Base-by-base conservation (phyloP, 2,113 vertebrate genomes). In the Spilogale gracilis region DNA sequence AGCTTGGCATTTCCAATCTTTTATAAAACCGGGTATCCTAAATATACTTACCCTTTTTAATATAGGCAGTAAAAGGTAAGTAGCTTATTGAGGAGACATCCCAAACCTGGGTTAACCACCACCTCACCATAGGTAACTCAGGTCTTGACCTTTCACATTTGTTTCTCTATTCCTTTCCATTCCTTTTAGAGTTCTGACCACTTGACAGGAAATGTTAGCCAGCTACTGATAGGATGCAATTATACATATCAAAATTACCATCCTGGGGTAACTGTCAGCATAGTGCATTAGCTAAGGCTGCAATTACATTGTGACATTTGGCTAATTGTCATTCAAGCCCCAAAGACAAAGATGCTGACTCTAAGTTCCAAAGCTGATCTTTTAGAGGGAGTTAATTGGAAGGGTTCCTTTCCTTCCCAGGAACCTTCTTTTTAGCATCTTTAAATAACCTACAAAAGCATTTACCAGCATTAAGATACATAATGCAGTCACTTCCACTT, bases 281-380 rank as follows among this genome's bases (percentile, higher is more conserved):
- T 78, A 87, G 56, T 83, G 50, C 43, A 94, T 88, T 84, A 96
- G 48, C 27, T 52, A 65, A 91, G 58, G 9, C 45, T 95, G 56
- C 21, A 97, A 89, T 97, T 96, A 79, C 25, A 69, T 61, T 79
- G 84, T 83, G 91, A 85, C 71, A 94, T 96, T 96, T 96, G 65
- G 74, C 48, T 97, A 97, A 95, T 78, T 96, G 65, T 93, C 80
- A 94, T 95, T 90, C 73, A 89, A 30, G 17, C 38, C 61, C 73
- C 58, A 87, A 96, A 95, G 80, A 92, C 89, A 95, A 95, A 97
- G 58, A 90, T 65, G 38, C 23, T 96, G n/a, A 97, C 58, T 96
- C 52, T 50, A 71, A 92, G 21, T 93, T 97, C 18, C 48, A 82
- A 58, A 54, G 13, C 30, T 97, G 80, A 95, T 65, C 58, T 97